These are phyloP conservation scores for Neoseiulus cucumeris DNA, from an alignment of 1,140 invertebrate genomes.

Conservation along the genomic window DNA sequence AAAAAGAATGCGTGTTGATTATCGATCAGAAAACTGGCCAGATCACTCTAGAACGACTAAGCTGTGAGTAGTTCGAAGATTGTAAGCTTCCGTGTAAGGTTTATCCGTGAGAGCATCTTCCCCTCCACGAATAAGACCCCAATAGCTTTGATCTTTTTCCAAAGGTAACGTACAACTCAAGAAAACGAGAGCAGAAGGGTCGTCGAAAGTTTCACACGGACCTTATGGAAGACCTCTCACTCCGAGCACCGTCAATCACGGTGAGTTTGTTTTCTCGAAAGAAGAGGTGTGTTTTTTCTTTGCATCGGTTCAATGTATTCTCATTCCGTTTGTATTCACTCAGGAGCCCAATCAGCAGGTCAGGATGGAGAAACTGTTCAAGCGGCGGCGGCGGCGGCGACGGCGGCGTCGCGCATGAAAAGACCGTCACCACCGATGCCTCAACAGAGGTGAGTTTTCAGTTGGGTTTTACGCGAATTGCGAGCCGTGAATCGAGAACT, in stretches of 20 bases:
- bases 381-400: too few relatives aligned
- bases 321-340: too few relatives aligned
- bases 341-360: too few relatives aligned
- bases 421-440: not conserved
- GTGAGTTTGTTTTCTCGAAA: too few relatives aligned
- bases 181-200: conserved; percentile 1
- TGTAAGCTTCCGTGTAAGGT: too few relatives aligned
- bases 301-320: too few relatives aligned
- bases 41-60: conserved; percentile 72
- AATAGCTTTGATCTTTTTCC: not conserved
- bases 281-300: too few relatives aligned
- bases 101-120: conserved; percentile 59
- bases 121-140: not conserved
- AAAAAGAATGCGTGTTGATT: conserved; percentile 84
- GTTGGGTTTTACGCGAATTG: too few relatives aligned
- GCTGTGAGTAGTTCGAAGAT: conserved; percentile 74
- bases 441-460: not conserved
- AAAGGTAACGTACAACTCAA: conserved; percentile 2
- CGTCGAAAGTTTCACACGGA: not conserved
- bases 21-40: conserved; percentile 75
- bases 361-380: too few relatives aligned
- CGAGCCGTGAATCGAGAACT: too few relatives aligned
- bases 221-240: conserved; percentile 6
- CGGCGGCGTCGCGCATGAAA: not conserved
- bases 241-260: not conserved